Evolutionary conservation across 1,140 invertebrate genomes (phyloP).

Genomic region (Drosophila suzukii): DNA sequence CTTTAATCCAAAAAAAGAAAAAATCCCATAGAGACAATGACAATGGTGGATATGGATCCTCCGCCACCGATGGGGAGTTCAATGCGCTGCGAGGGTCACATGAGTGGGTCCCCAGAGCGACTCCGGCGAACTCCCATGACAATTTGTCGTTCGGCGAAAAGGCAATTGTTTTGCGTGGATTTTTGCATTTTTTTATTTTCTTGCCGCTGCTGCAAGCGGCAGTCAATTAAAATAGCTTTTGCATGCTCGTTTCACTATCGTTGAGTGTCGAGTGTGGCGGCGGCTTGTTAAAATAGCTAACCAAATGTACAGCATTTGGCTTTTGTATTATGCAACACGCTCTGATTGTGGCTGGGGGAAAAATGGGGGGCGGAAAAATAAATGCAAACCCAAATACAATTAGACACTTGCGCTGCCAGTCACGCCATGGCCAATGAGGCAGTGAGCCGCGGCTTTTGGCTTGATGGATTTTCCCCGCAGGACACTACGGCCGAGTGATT

Average conservation of each 20-base stretch:
- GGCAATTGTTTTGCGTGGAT: conserved; percentile 74
- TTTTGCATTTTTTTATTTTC: conserved; percentile 64
- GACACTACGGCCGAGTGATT: conserved; percentile 55
- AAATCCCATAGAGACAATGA: conserved; percentile 26
- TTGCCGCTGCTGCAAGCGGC: conserved; percentile 24
- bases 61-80: conserved; percentile 56
- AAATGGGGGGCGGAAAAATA: conserved; percentile 1
- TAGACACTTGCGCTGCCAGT: conserved; percentile 76
- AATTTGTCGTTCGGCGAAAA: conserved; percentile 78
- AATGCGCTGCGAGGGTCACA: conserved; percentile 77
- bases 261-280: conserved; percentile 43
- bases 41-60: conserved; percentile 26
- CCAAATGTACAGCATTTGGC: conserved; percentile 49
- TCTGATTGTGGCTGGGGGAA: conserved; percentile 71
- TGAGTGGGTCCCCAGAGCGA: conserved; percentile 22
- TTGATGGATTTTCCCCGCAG: conserved; percentile 70
- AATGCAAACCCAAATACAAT: conserved; percentile 63
- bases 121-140: conserved; percentile 71
- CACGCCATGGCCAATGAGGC: conserved; percentile 55
- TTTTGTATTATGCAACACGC: conserved; percentile 81
- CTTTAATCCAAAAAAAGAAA: conserved; percentile 26
- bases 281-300: conserved; percentile 76
- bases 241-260: conserved; percentile 79
- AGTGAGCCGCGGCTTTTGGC: conserved; percentile 34
- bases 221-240: conserved; percentile 82